phyloP scores from a whole-genome alignment of 2,888 invertebrate species.

The Synergus itoensis region DNA sequence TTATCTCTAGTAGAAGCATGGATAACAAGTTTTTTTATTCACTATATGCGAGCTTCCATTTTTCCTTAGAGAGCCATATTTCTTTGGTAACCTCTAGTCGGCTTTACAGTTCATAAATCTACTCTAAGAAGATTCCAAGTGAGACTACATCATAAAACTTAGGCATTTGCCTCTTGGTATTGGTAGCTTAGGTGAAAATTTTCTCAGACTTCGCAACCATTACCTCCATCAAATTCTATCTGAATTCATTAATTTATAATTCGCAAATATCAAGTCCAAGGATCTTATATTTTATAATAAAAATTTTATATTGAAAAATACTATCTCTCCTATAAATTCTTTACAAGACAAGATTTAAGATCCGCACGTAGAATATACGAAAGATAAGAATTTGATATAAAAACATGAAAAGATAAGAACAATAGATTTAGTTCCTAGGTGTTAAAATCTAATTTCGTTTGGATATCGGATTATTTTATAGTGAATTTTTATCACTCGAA shows the following conservation, averaged over 20 bases:
- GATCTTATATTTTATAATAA: neutral
- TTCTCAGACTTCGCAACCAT: neutral
- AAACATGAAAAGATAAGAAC: neutral
- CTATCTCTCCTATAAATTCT: neutral
- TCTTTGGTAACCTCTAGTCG: neutral
- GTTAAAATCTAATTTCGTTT: neutral
- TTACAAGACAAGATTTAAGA: neutral
- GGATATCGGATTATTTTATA: conserved; percentile 3
- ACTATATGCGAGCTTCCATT: neutral
- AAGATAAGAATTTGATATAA: neutral
- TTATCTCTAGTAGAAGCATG: neutral
- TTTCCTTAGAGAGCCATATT: conserved; percentile 15
- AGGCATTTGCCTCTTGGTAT: conserved; percentile 5
- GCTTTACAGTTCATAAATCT: conserved; percentile 33
- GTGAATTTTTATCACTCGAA: neutral
- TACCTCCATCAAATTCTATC: neutral
- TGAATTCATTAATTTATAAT: neutral
- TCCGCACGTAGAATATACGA: neutral
- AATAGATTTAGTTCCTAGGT: neutral
- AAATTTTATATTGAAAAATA: neutral
- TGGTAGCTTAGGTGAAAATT: conserved; percentile 3
- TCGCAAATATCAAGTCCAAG: neutral
- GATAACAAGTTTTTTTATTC: conserved; percentile 7
- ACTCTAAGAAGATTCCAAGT: conserved; percentile 23
- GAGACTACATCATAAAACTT: conserved; percentile 17